Percentiles rank a stretch among this genome's conserved stretches.
These are phyloP conservation scores for Eptatretus atami DNA, from an alignment of 2,797 vertebrate genomes.

Conservation along the genomic window DNA sequence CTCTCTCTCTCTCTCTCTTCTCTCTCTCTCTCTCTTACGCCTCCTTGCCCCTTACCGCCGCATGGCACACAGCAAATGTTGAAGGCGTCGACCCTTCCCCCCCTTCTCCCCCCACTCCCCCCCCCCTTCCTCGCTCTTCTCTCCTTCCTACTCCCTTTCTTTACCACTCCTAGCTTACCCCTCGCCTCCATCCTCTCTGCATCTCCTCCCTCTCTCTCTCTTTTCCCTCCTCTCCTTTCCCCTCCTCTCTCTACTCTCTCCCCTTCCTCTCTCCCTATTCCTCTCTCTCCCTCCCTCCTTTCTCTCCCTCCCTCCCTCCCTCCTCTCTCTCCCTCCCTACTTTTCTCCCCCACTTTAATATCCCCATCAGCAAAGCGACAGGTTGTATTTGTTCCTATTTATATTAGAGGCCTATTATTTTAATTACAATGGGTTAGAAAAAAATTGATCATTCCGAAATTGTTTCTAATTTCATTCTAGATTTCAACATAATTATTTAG, in stretches of 20 bases:
- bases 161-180: neutral
- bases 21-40: too few relatives aligned
- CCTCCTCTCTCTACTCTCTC: neutral
- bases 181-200: neutral
- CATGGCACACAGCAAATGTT: neutral
- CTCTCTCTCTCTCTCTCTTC: neutral
- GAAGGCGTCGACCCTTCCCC: too few relatives aligned
- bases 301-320: neutral
- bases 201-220: neutral
- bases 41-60: neutral
- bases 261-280: neutral
- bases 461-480: too few relatives aligned
- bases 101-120: neutral
- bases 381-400: too few relatives aligned
- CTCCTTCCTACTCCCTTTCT: neutral
- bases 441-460: too few relatives aligned
- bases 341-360: neutral
- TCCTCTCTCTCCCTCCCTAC: neutral
- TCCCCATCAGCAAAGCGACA: too few relatives aligned
- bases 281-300: neutral
- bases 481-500: too few relatives aligned
- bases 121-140: neutral
- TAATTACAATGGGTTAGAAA: too few relatives aligned
- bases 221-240: neutral
- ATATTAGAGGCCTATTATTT: too few relatives aligned